These are phyloP conservation scores for Ectemnius continuus DNA, from an alignment of 2,888 invertebrate species.

Conservation along the genomic window DNA sequence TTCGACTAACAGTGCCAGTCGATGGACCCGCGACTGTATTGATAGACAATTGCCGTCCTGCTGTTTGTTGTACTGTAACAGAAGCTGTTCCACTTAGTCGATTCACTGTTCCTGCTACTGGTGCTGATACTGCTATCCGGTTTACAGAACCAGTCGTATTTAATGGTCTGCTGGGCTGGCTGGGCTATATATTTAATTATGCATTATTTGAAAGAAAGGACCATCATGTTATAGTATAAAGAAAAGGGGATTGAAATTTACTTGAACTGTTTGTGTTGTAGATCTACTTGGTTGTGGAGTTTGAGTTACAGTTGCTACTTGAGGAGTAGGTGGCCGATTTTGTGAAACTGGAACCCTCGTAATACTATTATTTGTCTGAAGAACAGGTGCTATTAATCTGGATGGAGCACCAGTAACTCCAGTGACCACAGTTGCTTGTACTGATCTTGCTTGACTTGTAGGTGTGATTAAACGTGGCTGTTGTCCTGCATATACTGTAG, in stretches of 20 bases:
- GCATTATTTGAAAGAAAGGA: conserved; percentile 1
- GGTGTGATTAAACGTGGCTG: conserved; percentile 71
- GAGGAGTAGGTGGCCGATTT: conserved; percentile 68
- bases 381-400: conserved; percentile 72
- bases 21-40: conserved; percentile 67
- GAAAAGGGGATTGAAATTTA: conserved; percentile 33
- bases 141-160: conserved; percentile 67
- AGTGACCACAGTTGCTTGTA: conserved; percentile 73
- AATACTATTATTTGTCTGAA: conserved; percentile 69
- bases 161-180: conserved; percentile 69
- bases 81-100: conserved; percentile 71
- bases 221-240: not conserved
- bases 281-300: conserved; percentile 67
- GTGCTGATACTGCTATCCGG: conserved; percentile 73
- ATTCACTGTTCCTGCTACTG: conserved; percentile 71
- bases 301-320: conserved; percentile 67
- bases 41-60: conserved; percentile 71
- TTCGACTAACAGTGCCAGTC: conserved; percentile 71
- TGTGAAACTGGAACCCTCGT: conserved; percentile 71
- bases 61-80: conserved; percentile 70
- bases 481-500: conserved; percentile 66
- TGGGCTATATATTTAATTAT: conserved; percentile 58
- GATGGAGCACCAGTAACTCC: conserved; percentile 71
- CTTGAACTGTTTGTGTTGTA: conserved; percentile 70
- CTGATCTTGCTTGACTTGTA: conserved; percentile 67